Base-by-base conservation (phyloP, 2,113 vertebrate species). In the Nanorana parkeri region DNA sequence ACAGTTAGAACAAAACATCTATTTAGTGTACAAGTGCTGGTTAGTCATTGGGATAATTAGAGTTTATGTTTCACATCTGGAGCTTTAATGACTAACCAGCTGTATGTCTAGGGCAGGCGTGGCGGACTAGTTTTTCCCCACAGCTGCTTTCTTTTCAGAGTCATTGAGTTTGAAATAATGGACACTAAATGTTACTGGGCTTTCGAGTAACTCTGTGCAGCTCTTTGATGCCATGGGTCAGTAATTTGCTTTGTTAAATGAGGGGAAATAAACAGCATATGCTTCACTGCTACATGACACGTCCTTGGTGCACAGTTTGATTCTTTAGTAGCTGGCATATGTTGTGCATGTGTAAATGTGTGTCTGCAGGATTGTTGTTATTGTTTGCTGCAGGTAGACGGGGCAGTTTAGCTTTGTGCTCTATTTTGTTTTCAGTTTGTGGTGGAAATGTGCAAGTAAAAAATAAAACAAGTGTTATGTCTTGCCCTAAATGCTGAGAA, bases 31-130 rank as follows among this genome's bases (percentile, higher is more conserved):
- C 32, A 52, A 61, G n/a, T 74, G 68, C 65, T 80, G 58, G 68
- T 24, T 73, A 75, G 80, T 74, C 61, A 81, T 51, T 56, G 69
- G 69, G 80, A 64, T 66, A 74, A 66, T 81, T 81, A 23, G 28
- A 75, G 80, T 81, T 81, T 73, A 81, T 56, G 69, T 81, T 74
- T 74, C 52, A 81, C 69, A 81, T 81, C 80, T 81, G 80, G 69
- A 81, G 80, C 60, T 60, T 61, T 81, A 81, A 81, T 81, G 56
- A 63, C 36, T 81, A 75, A 65, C 60, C 80, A 81, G 69, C 80
- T 81, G 80, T 58, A 75, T 24, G 68, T 64, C 47, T 74, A 54
- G 60, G 60, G 69, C 69, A 67, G 80, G 80, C 79, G 69, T 73
- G 69, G 80, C 61, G 55, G 60, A 36, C 69, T 17, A 36, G 24